Base-by-base conservation (phyloP, 2,113 vertebrate genomes). In the Monarcha castaneiventris region DNA sequence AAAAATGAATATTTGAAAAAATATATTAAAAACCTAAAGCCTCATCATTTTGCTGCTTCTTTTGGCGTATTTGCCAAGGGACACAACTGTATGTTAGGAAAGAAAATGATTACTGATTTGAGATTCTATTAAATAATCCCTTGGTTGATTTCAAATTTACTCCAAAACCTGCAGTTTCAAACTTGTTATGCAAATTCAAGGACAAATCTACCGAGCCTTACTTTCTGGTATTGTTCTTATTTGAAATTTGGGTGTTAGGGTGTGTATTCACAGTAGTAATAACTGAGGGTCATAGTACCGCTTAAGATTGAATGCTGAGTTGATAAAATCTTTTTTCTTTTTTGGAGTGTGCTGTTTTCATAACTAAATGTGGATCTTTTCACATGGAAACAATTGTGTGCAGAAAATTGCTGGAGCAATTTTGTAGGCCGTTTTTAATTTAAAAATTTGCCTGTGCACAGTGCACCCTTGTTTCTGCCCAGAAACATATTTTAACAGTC, bases 341-440 rank as follows among this genome's bases (percentile, higher is more conserved):
- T 32, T 29, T 46, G 15, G 11, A n/a, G 33, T 64, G 19, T 56
- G 17, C 33, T 49, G 15, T 66, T 96, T 84, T 83, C 72, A 49
- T 63, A 64, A 33, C 44, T 85, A 37, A 84, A 84, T 27, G 72
- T 75, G 16, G 39, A n/a, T 84, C 82, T 92, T 74, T 90, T 93
- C 96, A 95, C 87, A 75, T 94, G 93, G 94, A 93, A 97, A 90
- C 89, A 90, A 93, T 95, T 94, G 90, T n/a, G 52, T 72, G 61
- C 68, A 86, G 94, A 96, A 96, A 94, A 97, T 94, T 96, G 72
- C 52, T 75, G 52, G 44, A 90, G 85, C 77, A 96, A 95, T 97
- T 96, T 96, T 83, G 64, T 79, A 90, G 85, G 76, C 85, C 67
- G 75, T 89, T 96, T 95, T 94, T 89, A 87, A 91, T 89, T 94